Evolutionary conservation across 2,797 vertebrate genomes (phyloP).

Genomic region (Pelochelys cantorii): DNA sequence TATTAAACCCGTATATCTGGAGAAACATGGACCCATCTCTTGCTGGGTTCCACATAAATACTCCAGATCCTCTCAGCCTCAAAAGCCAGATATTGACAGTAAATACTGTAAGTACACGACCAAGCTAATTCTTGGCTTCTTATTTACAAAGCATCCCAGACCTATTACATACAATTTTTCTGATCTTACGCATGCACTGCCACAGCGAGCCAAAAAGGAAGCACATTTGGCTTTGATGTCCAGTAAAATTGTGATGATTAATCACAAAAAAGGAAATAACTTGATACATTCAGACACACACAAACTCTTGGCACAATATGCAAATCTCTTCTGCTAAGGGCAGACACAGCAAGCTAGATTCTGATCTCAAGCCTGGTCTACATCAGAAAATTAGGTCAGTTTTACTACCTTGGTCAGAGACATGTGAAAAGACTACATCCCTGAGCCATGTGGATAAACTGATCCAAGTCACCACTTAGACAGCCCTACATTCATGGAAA

Average conservation of each 20-base stretch:
- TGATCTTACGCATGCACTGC: background rate
- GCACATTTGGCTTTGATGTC: conserved; percentile 44
- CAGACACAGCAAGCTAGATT: accelerated
- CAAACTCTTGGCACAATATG: background rate
- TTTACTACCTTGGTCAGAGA: background rate
- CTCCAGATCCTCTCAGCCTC: conserved; percentile 30
- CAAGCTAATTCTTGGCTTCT: background rate
- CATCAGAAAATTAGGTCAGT: background rate
- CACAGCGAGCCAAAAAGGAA: conserved; percentile 36
- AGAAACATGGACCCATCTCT: background rate
- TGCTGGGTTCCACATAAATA: background rate
- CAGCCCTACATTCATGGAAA: background rate
- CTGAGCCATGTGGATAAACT: background rate
- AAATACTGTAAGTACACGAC: background rate
- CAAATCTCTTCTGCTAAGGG: background rate
- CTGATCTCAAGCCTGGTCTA: background rate
- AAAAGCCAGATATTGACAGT: conserved; percentile 59
- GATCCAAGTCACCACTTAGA: background rate
- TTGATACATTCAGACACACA: accelerated
- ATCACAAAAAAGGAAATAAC: conserved; percentile 15
- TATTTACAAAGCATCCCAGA: conserved; percentile 7
- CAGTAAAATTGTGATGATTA: background rate
- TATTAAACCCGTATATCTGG: background rate
- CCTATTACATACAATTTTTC: background rate
- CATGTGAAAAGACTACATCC: background rate